Base-by-base conservation (phyloP, 2,113 vertebrate genomes). In the Eublepharis macularius region DNA sequence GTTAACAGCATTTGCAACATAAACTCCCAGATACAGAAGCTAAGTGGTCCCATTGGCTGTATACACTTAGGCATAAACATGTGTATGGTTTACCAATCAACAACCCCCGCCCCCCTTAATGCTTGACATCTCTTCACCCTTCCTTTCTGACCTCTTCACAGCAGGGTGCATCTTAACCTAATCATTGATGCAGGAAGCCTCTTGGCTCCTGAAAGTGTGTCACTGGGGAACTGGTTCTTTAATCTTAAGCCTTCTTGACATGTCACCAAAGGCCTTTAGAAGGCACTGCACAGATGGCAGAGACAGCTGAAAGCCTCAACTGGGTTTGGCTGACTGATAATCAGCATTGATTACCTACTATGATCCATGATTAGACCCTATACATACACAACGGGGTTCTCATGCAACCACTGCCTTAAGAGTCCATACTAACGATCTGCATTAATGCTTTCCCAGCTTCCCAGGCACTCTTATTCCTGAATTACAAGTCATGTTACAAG, bases 191-290 rank as follows among this genome's bases (percentile, higher is more conserved):
- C 41, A 72, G 49, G 34, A 32, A 39, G 49, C 34, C 34, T 17
- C 21, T 54, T 41, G n/a, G n/a, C 34, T 82, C 49, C 51, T 73
- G 14, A 60, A 73, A 82, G 69, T 70, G 11, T 73, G 49, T 73
- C 36, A 73, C 81, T 73, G 36, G 69, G 69, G 29, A 57, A 72
- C 12, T 72, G 69, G 34, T 60, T 73, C 81, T 60, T 82, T 82
- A 72, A 82, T 73, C 49, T 82, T 82, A 82, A 82, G 41, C 39
- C 36, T 73, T 82, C 24, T 5, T 43, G 81, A 57, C 36, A 72
- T 16, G 3, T 54, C 6, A 26, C 11, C 24, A 14, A 29, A 69
- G 65, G 34, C 45, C 21, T 39, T 82, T 24, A 29, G 7, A 72
- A 82, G 41, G 32, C 29, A 70, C 14, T 72, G 79, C 24, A 19